phyloP scores from a whole-genome alignment of 2,797 vertebrate genomes.

The Carcharodon carcharias region DNA sequence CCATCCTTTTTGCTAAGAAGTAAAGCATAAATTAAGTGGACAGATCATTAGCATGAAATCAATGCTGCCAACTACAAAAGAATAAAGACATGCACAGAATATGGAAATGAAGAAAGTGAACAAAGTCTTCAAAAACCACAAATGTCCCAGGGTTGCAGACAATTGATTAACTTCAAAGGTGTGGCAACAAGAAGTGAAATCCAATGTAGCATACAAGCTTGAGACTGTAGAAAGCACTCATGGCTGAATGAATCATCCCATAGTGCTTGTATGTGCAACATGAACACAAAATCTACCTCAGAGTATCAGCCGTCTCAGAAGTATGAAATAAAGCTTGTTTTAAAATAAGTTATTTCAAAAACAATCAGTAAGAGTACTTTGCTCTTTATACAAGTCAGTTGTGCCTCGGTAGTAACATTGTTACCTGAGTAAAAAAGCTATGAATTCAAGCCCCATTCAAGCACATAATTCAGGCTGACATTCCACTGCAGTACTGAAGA shows the following conservation, averaged over 20 bases:
- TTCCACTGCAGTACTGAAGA: neutral
- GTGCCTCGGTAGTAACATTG: neutral
- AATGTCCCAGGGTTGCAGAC: neutral
- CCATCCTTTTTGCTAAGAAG: constrained; percentile 1
- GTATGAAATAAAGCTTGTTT: neutral
- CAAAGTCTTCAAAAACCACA: neutral
- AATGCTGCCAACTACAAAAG: neutral
- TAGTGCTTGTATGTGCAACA: neutral
- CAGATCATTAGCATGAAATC: constrained; percentile 28
- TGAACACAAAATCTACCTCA: neutral
- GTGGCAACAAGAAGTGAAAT: constrained; percentile 3
- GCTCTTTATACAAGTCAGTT: neutral
- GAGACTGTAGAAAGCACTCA: neutral
- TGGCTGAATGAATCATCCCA: neutral
- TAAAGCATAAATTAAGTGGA: constrained; percentile 23
- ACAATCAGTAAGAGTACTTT: neutral
- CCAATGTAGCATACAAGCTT: neutral
- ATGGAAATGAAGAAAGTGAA: neutral
- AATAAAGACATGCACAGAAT: neutral
- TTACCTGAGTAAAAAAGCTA: neutral
- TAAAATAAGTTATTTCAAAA: neutral
- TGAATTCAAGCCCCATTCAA: neutral
- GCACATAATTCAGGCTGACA: neutral
- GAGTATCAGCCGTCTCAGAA: neutral
- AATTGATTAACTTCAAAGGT: neutral